Percentiles rank a stretch among this genome's conserved stretches.
Conservation (phyloP, 37 sponge, comb jelly and placozoan species). For the Petrosia ficiformis region DNA sequence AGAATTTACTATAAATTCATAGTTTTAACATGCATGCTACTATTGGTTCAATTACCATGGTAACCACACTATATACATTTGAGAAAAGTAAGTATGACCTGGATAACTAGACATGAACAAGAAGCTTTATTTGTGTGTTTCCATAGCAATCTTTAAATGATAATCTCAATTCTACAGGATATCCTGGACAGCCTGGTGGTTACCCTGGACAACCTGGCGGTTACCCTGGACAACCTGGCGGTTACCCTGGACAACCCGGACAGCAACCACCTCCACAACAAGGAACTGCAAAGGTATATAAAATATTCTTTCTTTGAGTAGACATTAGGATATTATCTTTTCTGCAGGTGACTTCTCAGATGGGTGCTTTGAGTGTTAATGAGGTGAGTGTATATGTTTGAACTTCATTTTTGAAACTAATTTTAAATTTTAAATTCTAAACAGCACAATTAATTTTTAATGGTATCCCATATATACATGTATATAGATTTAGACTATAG, state of each 20-base stretch:
- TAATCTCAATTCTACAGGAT: constrained; percentile 9
- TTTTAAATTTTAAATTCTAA: too few relatives aligned
- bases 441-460: too few relatives aligned
- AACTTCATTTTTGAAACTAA: too few relatives aligned
- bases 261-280: constrained; percentile 12
- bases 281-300: constrained; percentile 4
- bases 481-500: too few relatives aligned
- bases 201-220: constrained; percentile 6
- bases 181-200: constrained; percentile 47
- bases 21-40: too few relatives aligned
- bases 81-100: not conserved
- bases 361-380: constrained; percentile 60
- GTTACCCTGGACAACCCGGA: too few relatives aligned
- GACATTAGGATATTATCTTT: not conserved
- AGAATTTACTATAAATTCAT: too few relatives aligned
- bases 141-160: constrained; percentile 23
- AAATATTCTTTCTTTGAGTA: not conserved
- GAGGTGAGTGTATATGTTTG: constrained; percentile 3
- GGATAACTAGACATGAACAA: not conserved
- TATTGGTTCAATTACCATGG: too few relatives aligned
- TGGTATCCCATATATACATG: too few relatives aligned
- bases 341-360: constrained; percentile 27
- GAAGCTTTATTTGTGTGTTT: too few relatives aligned
- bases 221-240: constrained; percentile 29
- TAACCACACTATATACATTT: too few relatives aligned